A percentile compares a stretch with the other conserved stretches of the same genome.
These are phyloP conservation scores for Cartodere bifasciata DNA, from an alignment of 2,888 invertebrate species.

Conservation along the genomic window DNA sequence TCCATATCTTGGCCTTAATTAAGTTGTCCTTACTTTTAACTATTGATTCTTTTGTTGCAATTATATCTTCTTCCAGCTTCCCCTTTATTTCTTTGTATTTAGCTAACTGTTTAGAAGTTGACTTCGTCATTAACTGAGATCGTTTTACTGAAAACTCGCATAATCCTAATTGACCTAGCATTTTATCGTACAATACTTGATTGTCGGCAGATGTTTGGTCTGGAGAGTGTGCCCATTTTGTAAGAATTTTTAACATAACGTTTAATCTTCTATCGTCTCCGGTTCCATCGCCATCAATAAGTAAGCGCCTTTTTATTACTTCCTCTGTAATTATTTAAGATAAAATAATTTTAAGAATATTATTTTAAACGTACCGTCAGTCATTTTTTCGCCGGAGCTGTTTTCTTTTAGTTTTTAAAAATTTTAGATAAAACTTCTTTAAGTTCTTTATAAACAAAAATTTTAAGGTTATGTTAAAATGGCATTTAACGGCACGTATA, in stretches of 20 bases:
- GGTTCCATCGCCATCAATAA: constrained; percentile 95
- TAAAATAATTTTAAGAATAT: no score
- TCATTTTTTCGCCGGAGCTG: no score
- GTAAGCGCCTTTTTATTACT: constrained; percentile 75
- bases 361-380: no score
- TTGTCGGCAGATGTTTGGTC: constrained; percentile 56
- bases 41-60: constrained; percentile 67
- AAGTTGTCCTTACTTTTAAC: constrained; percentile 70
- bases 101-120: constrained; percentile 72
- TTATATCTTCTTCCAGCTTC: constrained; percentile 67
- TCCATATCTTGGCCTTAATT: constrained; percentile 69
- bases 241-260: constrained; percentile 68
- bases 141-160: constrained; percentile 81
- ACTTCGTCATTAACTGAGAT: constrained; percentile 63
- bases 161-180: constrained; percentile 71
- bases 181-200: constrained; percentile 60
- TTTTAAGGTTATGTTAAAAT: no score
- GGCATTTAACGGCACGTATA: no score
- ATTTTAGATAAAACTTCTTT: no score
- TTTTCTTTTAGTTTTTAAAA: no score
- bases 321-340: constrained; percentile 60
- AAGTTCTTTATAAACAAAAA: no score
- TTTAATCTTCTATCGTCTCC: constrained; percentile 88
- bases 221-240: constrained; percentile 62
- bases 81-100: constrained; percentile 69